These are phyloP conservation scores for Fulica atra DNA, from an alignment of 2,113 vertebrate genomes.

Conservation along the genomic window DNA sequence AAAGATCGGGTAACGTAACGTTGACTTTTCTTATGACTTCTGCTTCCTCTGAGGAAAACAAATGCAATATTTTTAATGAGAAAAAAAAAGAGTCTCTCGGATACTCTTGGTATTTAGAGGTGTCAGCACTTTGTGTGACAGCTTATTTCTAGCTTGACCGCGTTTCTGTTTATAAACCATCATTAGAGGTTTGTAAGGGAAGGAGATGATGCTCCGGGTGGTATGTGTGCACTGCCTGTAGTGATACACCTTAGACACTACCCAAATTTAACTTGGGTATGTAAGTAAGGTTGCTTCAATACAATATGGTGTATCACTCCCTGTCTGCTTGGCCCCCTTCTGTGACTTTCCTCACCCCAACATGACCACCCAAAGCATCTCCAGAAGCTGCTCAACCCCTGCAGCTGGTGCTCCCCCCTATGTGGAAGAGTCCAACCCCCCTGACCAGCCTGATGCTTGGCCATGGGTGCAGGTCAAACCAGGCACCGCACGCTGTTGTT, in stretches of 20 bases:
- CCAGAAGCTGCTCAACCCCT: background rate
- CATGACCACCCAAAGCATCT: background rate
- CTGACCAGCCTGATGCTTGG: background rate
- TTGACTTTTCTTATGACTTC: constrained; percentile 18
- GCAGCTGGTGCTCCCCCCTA: background rate
- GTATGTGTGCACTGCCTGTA: background rate
- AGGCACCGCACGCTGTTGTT: background rate
- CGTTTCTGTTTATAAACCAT: constrained; percentile 31
- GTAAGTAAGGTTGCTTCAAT: background rate
- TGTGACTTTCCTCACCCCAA: background rate
- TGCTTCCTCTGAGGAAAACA: constrained; percentile 31
- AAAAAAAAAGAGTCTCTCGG: background rate
- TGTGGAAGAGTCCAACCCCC: background rate
- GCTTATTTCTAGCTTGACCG: constrained; percentile 3
- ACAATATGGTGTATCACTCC: background rate
- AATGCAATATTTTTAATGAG: constrained; percentile 6
- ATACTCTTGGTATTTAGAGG: background rate
- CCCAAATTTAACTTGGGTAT: background rate
- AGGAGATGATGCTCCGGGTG: background rate
- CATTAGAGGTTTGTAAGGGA: background rate
- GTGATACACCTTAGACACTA: background rate
- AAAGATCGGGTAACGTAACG: background rate
- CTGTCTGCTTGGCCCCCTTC: background rate
- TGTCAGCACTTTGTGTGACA: constrained; percentile 13
- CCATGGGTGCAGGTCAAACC: background rate